A percentile compares a stretch with the other conserved stretches of the same genome.
These are phyloP conservation scores for Aramus guarauna DNA, from an alignment of 2,113 vertebrate genomes.

Conservation along the genomic window DNA sequence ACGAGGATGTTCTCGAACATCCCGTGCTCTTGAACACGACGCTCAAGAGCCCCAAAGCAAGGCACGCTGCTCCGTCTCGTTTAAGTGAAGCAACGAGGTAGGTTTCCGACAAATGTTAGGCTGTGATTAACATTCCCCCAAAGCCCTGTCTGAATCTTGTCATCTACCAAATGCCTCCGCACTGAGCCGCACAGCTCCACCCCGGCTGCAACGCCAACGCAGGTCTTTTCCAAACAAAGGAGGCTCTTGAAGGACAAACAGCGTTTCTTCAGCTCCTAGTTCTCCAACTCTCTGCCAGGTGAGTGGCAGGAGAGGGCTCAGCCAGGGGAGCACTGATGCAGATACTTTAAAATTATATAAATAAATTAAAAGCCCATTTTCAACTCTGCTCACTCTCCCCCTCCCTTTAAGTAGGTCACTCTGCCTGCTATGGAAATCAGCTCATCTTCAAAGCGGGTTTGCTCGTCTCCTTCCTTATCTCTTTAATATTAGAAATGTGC, in stretches of 20 bases:
- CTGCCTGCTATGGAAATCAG: conserved; percentile 56
- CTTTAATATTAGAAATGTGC: conserved; percentile 20
- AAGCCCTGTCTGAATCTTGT: background rate
- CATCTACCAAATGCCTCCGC: background rate
- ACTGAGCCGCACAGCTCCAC: background rate
- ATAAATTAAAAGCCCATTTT: conserved; percentile 44
- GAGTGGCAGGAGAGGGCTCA: background rate
- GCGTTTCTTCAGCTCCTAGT: fast-evolving
- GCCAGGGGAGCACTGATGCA: background rate
- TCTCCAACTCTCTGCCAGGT: background rate
- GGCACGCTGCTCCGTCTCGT: background rate
- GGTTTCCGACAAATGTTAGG: background rate
- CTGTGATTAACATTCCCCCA: background rate
- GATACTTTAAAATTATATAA: background rate
- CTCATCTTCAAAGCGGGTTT: conserved; percentile 69
- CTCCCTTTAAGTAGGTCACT: conserved; percentile 71
- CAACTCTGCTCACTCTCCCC: background rate
- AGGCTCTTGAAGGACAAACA: background rate
- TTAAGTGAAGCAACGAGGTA: background rate
- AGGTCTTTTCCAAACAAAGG: background rate
- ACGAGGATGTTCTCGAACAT: background rate
- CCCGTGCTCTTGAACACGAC: background rate
- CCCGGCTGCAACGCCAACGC: background rate
- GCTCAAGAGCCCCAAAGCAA: background rate
- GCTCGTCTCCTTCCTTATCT: conserved; percentile 12